Evolutionary conservation across 2,797 vertebrate species (phyloP).

Genomic region (Arnoldichthys spilopterus): DNA sequence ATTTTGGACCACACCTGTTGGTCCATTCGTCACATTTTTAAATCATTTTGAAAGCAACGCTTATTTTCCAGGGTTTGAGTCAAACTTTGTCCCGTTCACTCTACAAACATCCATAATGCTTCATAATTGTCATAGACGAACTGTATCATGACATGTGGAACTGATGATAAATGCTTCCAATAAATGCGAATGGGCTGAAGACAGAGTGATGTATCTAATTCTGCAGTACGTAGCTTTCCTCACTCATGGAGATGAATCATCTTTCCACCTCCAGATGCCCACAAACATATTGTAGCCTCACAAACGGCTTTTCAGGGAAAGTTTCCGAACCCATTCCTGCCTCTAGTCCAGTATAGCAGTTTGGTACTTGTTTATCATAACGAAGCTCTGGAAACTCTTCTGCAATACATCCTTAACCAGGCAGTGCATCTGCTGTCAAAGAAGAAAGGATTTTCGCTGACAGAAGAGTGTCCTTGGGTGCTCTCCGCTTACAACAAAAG

Average conservation of each 20-base stretch:
- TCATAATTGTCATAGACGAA: neutral
- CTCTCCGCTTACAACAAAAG: neutral
- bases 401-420: neutral
- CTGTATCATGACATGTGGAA: neutral
- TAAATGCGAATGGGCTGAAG: slow-evolving; percentile 4
- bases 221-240: slow-evolving; percentile 29
- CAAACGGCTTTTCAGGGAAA: slow-evolving; percentile 3
- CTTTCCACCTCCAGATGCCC: slow-evolving; percentile 19
- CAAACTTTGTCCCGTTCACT: neutral
- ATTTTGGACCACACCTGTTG: no score
- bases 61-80: neutral
- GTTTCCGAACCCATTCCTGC: neutral
- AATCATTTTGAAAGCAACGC: neutral
- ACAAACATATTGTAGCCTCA: slow-evolving; percentile 27
- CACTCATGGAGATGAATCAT: slow-evolving; percentile 6
- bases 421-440: neutral
- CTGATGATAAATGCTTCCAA: neutral
- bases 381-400: neutral
- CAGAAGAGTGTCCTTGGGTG: neutral
- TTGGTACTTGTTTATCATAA: neutral
- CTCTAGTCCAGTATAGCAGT: neutral
- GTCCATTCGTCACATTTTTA: no score
- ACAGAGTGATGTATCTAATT: slow-evolving; percentile 2
- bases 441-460: neutral
- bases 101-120: neutral